Conservation (phyloP, 30 jellyfish, hydroid and myxozoan genomes). For the Hydractinia symbiolongicarpus region DNA sequence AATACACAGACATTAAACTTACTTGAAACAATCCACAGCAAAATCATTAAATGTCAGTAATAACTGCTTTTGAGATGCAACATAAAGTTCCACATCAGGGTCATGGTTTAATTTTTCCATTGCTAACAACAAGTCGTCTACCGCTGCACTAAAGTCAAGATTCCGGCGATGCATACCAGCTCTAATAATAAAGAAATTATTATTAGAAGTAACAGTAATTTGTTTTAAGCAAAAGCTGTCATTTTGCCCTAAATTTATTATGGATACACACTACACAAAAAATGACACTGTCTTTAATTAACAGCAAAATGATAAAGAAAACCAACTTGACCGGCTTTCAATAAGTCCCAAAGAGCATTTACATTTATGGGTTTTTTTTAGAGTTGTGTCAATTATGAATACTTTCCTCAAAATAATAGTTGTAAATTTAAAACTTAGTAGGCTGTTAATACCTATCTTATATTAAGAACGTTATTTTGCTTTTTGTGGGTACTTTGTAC, state of each 20-base stretch:
- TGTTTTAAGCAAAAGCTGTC: not conserved
- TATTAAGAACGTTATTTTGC: too few relatives aligned
- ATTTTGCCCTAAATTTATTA: not conserved
- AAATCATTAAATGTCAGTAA: conserved; percentile 70
- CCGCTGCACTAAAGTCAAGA: conserved; percentile 62
- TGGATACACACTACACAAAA: too few relatives aligned
- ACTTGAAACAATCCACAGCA: conserved; percentile 88
- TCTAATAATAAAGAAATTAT: conserved; percentile 22
- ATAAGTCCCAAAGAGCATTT: too few relatives aligned
- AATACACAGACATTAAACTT: conserved; percentile 13
- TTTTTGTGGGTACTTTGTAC: too few relatives aligned
- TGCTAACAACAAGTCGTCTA: conserved; percentile 73
- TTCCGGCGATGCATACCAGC: conserved; percentile 78
- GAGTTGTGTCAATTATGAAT: too few relatives aligned
- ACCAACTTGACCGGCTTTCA: too few relatives aligned
- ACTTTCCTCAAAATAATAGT: too few relatives aligned
- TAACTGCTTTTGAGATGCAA: conserved; percentile 70
- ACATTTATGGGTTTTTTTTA: too few relatives aligned
- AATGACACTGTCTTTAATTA: too few relatives aligned
- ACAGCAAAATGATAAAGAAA: too few relatives aligned
- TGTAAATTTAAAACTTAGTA: too few relatives aligned
- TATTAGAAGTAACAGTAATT: not conserved
- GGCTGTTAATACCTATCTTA: too few relatives aligned
- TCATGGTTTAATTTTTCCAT: conserved; percentile 75
- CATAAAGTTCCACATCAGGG: conserved; percentile 39